phyloP scores from a whole-genome alignment of 2,113 vertebrate species.

The Synchiropus splendidus region DNA sequence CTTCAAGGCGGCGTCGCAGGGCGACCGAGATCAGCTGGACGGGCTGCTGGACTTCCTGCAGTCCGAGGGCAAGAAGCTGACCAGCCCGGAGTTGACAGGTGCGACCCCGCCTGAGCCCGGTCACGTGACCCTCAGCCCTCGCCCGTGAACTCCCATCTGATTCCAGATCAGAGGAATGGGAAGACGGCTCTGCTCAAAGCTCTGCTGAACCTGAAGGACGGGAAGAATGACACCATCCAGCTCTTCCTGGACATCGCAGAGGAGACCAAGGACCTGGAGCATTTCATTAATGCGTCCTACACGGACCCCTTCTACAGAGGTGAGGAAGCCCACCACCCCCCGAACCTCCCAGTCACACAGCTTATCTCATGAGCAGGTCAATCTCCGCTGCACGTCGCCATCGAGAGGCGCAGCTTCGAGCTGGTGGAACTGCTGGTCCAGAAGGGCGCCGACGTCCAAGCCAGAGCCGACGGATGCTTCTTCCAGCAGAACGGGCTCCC shows the following conservation, averaged over 20 bases:
- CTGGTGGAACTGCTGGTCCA: slow-evolving; percentile 76
- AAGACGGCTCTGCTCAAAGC: slow-evolving; percentile 83
- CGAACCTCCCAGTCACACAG: not conserved
- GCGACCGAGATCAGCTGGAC: slow-evolving; percentile 61
- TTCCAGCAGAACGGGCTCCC: slow-evolving; percentile 70
- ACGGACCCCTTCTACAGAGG: slow-evolving; percentile 75
- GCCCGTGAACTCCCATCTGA: too few relatives aligned
- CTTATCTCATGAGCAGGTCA: slow-evolving; percentile 62
- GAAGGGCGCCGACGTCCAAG: slow-evolving; percentile 80
- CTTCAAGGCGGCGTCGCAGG: slow-evolving; percentile 74
- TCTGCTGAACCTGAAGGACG: slow-evolving; percentile 74
- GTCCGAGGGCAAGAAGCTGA: slow-evolving; percentile 65
- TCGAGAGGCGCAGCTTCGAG: slow-evolving; percentile 76
- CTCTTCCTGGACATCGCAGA: slow-evolving; percentile 74
- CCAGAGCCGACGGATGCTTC: slow-evolving; percentile 79
- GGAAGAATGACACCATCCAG: slow-evolving; percentile 73
- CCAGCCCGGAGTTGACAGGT: slow-evolving; percentile 76
- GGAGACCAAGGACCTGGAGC: slow-evolving; percentile 71
- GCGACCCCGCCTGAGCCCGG: too few relatives aligned
- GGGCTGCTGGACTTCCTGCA: slow-evolving; percentile 71
- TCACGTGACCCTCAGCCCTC: too few relatives aligned
- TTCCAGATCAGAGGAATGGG: slow-evolving; percentile 73
- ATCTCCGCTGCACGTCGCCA: slow-evolving; percentile 79
- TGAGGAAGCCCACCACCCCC: slow-evolving; percentile 15
- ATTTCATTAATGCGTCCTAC: slow-evolving; percentile 76